A percentile compares a stretch with the other conserved stretches of the same genome.
Evolutionary conservation across 2,113 vertebrate genomes (phyloP).

Genomic region (cattle (Bos taurus)): DNA sequence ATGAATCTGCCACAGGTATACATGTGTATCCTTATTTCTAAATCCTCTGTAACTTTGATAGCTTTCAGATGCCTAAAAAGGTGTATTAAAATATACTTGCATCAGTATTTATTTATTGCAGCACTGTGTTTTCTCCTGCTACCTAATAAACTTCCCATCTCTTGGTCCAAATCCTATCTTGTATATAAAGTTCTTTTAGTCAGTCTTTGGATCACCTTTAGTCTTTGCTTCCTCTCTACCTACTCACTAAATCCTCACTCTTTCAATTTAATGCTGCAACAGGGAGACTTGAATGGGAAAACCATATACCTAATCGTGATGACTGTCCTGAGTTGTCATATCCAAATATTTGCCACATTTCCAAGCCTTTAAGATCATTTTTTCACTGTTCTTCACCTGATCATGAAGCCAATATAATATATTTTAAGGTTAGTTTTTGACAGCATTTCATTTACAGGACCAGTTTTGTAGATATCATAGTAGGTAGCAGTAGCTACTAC

Average conservation of each 20-base stretch:
- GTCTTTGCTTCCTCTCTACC: not conserved
- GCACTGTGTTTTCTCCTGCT: not conserved
- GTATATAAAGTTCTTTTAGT: not conserved
- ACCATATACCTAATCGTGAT: not conserved
- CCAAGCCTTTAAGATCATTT: not conserved
- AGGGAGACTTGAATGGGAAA: not conserved
- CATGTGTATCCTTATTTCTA: not conserved
- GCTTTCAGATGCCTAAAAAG: not conserved
- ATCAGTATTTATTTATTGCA: not conserved
- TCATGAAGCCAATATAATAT: not conserved
- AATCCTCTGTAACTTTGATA: not conserved
- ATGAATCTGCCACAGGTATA: too few species aligned
- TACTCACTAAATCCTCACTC: not conserved
- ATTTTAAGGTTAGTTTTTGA: not conserved
- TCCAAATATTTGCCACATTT: not conserved
- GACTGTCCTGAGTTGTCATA: not conserved
- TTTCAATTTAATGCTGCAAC: not conserved
- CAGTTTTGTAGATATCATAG: not conserved
- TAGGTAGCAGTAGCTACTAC: not conserved
- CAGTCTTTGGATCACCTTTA: not conserved
- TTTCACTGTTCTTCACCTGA: not conserved
- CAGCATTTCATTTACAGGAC: not conserved
- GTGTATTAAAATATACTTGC: not conserved
- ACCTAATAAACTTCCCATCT: not conserved
- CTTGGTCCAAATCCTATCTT: not conserved